Evolutionary conservation across 2,797 vertebrate genomes (phyloP), one percentile per base, ranked within the genome.

Genomic region (Erithacus rubecula): DNA sequence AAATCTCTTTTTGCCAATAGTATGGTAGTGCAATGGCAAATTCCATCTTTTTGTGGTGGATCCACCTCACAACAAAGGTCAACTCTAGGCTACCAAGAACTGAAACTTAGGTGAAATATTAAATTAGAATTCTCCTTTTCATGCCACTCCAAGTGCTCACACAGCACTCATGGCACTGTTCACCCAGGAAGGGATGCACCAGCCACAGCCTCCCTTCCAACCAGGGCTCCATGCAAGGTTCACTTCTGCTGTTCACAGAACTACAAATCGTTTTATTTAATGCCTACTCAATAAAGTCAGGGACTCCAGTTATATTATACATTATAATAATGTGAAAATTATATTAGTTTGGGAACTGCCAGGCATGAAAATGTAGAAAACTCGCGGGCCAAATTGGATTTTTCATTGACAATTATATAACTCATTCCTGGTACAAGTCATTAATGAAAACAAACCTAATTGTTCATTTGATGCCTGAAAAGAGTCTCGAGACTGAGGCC

Each of bases 391-490:
- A 92, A 95, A 93, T 10, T 93, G 95, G 96, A 96, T 96, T 95
- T 95, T 96, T 93, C 89, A 94, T 90, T 94, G 95, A 96, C 92
- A 96, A 81, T 74, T 90, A 72, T 83, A 62, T 79, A 96, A 96
- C 77, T 97, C 89, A 93, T 51, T 55, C 70, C 84, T 93, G 74
- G 71, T 82, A 83, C 83, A 91, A 92, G 85, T 84, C 92, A 94
- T 95, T 97, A 97, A 96, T 94, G 95, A 97, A 96, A 95, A 92
- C 79, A 96, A 96, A 37, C 23, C 81, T 86, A 71, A 92, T 68
- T 94, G 83, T 97, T 96, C 92, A 93, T 94, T 78, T 92, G 88
- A 91, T 95, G 76, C 95, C 53, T 75, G 82, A 91, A 96, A 70
- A 89, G 69, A 91, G 34, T 92, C 91, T 94, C n/a, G 72, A 96